These are phyloP conservation scores for Falco biarmicus DNA, from an alignment of 2,797 vertebrate species.

Conservation along the genomic window DNA sequence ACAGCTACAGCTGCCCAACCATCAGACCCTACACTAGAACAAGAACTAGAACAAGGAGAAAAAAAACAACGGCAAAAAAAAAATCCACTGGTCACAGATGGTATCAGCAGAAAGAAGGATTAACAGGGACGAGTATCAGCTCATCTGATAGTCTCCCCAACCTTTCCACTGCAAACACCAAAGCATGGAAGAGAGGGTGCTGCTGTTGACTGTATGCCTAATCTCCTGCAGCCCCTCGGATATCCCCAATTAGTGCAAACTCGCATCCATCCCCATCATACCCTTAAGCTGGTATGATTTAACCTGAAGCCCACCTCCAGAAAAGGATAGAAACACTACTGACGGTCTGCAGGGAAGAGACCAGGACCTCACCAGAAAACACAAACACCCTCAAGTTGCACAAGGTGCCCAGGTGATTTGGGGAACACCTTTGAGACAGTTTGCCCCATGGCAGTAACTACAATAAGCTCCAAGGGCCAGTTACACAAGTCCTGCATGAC, in stretches of 20 bases:
- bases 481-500: constrained; percentile 11
- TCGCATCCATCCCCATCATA: no score
- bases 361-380: not conserved
- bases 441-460: not conserved
- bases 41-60: not conserved
- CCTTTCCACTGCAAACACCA: not conserved
- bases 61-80: no score
- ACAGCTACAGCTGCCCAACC: not conserved
- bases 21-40: fast-evolving
- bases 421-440: not conserved
- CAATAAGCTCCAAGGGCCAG: not conserved
- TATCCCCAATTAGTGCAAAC: not conserved
- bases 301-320: not conserved
- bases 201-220: not conserved
- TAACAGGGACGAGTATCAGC: not conserved
- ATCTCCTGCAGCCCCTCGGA: not conserved
- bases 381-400: not conserved
- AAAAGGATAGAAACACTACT: not conserved
- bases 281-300: not conserved
- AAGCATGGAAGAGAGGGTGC: not conserved
- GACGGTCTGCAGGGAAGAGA: not conserved
- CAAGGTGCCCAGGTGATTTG: not conserved
- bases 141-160: not conserved
- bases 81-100: not conserved
- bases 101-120: not conserved